Base-by-base conservation (phyloP, 2,888 invertebrate genomes). In the Phortica magna region DNA sequence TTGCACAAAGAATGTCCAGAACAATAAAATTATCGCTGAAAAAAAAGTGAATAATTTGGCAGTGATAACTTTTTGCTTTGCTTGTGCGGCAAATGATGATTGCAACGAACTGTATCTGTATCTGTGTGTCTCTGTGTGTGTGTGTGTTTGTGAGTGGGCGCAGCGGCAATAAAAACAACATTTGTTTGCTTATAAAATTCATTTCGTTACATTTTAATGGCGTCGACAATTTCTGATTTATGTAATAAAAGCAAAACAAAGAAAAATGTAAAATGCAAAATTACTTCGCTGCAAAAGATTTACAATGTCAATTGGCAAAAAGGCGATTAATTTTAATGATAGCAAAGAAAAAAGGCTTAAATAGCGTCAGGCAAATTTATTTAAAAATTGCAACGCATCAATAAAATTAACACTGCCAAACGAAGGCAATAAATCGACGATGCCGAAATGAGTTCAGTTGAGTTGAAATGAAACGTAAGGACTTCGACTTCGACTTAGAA, bases 241-340 rank as follows among this genome's bases (percentile, higher is more conserved):
- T 73, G 48, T 12, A 41, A 57, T 73, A 31, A 77, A 76, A 75
- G 73, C 74, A 81, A 83, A 80, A 81, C 79, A 78, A 77, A 31
- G 79, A 80, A 78, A 17, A 48, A 53, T 61, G 19, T 19, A 4
- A 22, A 17, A 4, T 19, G 17, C 7, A 17, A 48, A 48, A 48
- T 48, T 48, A 7, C 61, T 61, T 7, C 17, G n/a, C 3, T 61
- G 71, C 17, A 71, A 43, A 53, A 53, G 70, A 71, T 71, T 53
- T 71, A 55, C 70, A 22, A 19, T 55, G 19, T 31, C 70, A 71
- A 71, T 71, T 71, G 75, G 70, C 74, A 80, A 85, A 85, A 67
- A 85, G 85, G 85, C 87, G 85, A 85, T 85, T 87, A 85, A 87
- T 83, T 85, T 85, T 85, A 85, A 85, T 85, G 85, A 87, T 84